Base-by-base conservation (phyloP, 2,888 invertebrate species). In the Oegoconia quadripuncta region DNA sequence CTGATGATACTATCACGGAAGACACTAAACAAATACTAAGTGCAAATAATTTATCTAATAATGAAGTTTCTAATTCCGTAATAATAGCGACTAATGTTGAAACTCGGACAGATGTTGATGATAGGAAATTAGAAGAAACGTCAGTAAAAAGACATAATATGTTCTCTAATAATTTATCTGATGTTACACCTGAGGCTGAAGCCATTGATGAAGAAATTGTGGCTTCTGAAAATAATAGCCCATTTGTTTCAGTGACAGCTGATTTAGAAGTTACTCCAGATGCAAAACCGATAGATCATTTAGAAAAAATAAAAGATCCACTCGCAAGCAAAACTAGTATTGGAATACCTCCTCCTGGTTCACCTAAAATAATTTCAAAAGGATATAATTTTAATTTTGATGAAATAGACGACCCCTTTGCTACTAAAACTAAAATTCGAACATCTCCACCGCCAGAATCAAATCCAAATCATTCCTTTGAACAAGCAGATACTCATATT, bases 341-440 rank as follows among this genome's bases (percentile, higher is more conserved):
- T 2, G 42, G 34, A 2, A 16, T 29, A n/a, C 50, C 62, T 11
- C 68, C 73, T 22, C 68, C 78, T 12, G 42, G 42, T 26, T 81
- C 81, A 13, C 80, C 79, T 4, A 71, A 70, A 42, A 75, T 79
- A 25, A 53, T 51, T 30, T 77, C 77, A 14, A 80, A 65, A 52
- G 82, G 79, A 15, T 83, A 82, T 44, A 79, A 79, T 46, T 76
- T 80, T 17, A 74, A 82, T 54, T 82, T 84, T 50, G 83, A 83
- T 55, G 77, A 81, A 28, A 69, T 77, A 36, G 74, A 79, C 38
- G 67, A 84, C 53, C 84, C 81, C 22, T 86, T 84, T 59, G 74
- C 71, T 9, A 80, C 74, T 3, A 81, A 80, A 71, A 70, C 67
- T 16, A 79, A 74, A 50, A 74, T 81, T 12, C 64, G 75, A 37